Conservation (phyloP, 2,797 vertebrate genomes). For the Lepus townsendii region DNA sequence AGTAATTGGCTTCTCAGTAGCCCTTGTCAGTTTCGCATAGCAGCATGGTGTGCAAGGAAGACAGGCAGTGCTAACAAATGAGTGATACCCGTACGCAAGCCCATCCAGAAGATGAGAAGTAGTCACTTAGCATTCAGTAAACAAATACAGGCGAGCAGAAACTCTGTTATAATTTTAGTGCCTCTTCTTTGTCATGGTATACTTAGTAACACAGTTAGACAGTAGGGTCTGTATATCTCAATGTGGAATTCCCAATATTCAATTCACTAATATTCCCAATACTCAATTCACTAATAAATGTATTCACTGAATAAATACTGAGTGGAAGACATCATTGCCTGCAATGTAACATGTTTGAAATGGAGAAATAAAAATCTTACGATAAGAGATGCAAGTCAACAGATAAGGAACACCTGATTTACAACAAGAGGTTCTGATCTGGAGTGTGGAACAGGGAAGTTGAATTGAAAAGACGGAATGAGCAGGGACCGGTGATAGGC, state of each 20-base stretch:
- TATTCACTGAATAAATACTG: slow-evolving; percentile 58
- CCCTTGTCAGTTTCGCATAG: slow-evolving; percentile 29
- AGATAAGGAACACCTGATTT: background rate
- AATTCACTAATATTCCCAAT: slow-evolving; percentile 60
- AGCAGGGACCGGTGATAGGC: background rate
- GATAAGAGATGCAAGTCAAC: background rate
- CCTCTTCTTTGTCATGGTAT: slow-evolving; percentile 54
- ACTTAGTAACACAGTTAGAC: slow-evolving; percentile 44
- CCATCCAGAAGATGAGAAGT: slow-evolving; percentile 37
- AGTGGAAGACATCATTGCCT: background rate
- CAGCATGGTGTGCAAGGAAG: slow-evolving; percentile 70
- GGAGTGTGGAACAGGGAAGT: slow-evolving; percentile 16
- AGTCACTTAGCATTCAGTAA: slow-evolving; percentile 31
- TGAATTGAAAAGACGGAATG: background rate
- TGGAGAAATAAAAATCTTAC: slow-evolving; percentile 23
- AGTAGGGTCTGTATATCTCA: background rate
- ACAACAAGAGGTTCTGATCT: slow-evolving; percentile 66
- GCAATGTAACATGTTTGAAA: slow-evolving; percentile 51
- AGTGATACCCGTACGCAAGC: background rate
- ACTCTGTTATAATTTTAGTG: slow-evolving; percentile 65
- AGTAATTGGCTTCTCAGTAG: background rate
- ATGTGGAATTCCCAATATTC: slow-evolving; percentile 66
- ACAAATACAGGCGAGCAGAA: slow-evolving; percentile 68
- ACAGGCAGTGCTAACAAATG: slow-evolving; percentile 23
- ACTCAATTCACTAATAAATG: slow-evolving; percentile 24